Conservation (phyloP, 2,888 invertebrate genomes). For the Dryococelus australis region DNA sequence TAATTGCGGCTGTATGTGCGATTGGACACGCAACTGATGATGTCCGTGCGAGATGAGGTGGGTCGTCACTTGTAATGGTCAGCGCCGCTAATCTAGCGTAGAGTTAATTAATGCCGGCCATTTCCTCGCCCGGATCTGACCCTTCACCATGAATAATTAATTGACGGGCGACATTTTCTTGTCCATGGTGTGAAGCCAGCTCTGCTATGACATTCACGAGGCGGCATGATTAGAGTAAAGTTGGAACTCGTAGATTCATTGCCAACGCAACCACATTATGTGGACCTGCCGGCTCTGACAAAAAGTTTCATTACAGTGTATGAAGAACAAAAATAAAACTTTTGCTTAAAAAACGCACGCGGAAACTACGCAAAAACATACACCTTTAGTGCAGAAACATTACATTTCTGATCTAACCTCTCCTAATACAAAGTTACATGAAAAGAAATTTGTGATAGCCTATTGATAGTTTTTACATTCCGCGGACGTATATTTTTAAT, state of each 20-base stretch:
- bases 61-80: neutral
- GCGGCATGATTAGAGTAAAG: neutral
- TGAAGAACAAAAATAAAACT: no score
- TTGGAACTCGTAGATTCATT: neutral
- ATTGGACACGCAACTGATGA: neutral
- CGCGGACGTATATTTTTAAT: no score
- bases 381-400: no score
- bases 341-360: no score
- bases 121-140: neutral
- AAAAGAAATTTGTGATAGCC: no score
- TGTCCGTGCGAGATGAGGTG: neutral
- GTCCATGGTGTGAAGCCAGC: neutral
- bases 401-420: no score
- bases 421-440: no score
- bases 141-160: constrained; percentile 1
- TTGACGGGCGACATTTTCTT: neutral
- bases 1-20: neutral
- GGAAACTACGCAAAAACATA: no score
- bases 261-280: neutral
- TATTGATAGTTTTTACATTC: no score
- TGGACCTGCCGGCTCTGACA: neutral
- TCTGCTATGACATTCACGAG: neutral
- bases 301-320: no score
- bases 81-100: neutral
- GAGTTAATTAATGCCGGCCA: neutral